Percentiles rank a stretch among this genome's conserved stretches.
phyloP scores from a whole-genome alignment of 2,888 invertebrate genomes.

The Graphium colonna region DNA sequence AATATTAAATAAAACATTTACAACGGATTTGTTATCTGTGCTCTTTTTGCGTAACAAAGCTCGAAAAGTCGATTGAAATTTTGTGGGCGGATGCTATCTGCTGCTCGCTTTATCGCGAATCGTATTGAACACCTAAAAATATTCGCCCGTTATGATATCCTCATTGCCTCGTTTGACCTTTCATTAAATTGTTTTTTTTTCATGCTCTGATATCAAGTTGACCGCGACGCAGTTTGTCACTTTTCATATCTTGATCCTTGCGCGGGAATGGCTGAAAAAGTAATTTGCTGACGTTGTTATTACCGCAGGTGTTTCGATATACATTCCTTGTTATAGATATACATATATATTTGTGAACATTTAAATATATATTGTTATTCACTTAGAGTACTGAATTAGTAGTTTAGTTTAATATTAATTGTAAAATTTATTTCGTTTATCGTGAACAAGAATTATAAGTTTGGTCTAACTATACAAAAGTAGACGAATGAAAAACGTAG shows the following conservation, averaged over 20 bases:
- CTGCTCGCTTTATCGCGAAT: constrained; percentile 16
- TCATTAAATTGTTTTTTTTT: constrained; percentile 16
- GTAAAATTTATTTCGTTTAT: no score
- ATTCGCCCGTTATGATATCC: constrained; percentile 20
- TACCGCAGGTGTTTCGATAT: constrained; percentile 10
- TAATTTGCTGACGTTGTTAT: constrained; percentile 17
- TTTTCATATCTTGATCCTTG: constrained; percentile 16
- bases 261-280: constrained; percentile 8
- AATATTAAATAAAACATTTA: background rate
- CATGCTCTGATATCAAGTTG: constrained; percentile 12
- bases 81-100: constrained; percentile 11
- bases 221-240: constrained; percentile 16
- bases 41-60: background rate
- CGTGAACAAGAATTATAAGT: no score
- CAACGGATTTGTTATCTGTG: background rate
- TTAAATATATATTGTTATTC: background rate
- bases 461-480: no score
- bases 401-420: no score
- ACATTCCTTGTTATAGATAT: constrained; percentile 3
- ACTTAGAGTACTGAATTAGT: no score
- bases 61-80: constrained; percentile 2
- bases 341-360: constrained; percentile 1
- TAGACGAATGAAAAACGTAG: no score
- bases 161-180: constrained; percentile 24
- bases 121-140: constrained; percentile 20